Base-by-base conservation (phyloP, 2,797 vertebrate genomes). In the Odontamblyopus lacepedii region DNA sequence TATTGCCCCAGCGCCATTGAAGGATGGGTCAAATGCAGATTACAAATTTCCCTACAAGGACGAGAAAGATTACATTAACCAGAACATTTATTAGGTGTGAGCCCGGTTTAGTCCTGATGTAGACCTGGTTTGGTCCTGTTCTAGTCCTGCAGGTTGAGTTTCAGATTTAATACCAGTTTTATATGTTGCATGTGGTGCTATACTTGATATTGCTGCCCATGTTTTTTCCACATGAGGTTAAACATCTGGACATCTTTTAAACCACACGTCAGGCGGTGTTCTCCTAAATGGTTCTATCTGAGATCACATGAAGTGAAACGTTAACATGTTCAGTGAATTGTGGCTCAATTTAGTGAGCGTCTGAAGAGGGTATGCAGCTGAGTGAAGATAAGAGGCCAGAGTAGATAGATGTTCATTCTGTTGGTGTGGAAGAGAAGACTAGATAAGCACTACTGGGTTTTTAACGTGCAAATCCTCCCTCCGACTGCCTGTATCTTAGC, bases 371-470 rank as follows among this genome's bases (percentile, higher is more conserved):
- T 87, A 78, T 63, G 78, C 72, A 69, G 80, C n/a, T 5, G 69
- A 73, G 72, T 0, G 3, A 72, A 82, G 89, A 92, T 91, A 89
- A 90, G 84, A 72, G 73, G 76, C 61, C 65, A 71, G 83, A 69
- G 23, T 82, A 76, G 73, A 78, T 64, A 85, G 80, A 83, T 75
- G 66, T 72, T 81, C 71, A 63, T 78, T 77, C 74, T 72, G 75
- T 75, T 55, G 64, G 78, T 50, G 79, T 75, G 69, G 78, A 72
- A 68, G 76, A 72, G 74, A 83, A 66, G 70, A 81, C 74, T 77
- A 83, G 91, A 91, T 92, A 91, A 91, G 85, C 74, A 69, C 73
- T 77, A 78, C 27, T 26, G 76, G 82, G 75, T 78, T 85, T 90
- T 83, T 83, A 71, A 88, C 72, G 82, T 83, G 85, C 71, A 87